Percentiles rank a stretch among this genome's conserved stretches.
Conservation (phyloP, 2,113 vertebrate genomes). For the Bufo gargarizans region DNA sequence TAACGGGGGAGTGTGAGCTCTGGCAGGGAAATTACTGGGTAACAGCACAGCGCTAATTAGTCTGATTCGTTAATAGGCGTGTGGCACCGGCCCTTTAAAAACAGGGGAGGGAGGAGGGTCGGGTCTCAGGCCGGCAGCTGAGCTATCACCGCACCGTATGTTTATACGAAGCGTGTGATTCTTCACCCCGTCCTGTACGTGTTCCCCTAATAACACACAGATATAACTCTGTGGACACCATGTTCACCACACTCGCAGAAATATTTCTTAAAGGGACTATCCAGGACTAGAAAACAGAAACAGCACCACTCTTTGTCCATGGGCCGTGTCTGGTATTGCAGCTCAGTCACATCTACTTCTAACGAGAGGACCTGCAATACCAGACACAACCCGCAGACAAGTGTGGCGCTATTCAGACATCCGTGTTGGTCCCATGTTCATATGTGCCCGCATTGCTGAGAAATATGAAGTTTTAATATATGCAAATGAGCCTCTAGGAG, state of each 20-base stretch:
- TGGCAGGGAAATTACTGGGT: constrained; percentile 58
- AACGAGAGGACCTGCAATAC: neutral
- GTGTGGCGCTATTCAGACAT: neutral
- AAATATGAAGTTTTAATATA: too few relatives aligned
- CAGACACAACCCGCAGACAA: neutral
- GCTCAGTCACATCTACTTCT: neutral
- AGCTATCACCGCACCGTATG: neutral
- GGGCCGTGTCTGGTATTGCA: neutral
- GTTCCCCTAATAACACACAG: neutral
- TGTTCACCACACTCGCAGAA: neutral
- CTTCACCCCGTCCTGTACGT: neutral
- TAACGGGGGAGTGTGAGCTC: constrained; percentile 58
- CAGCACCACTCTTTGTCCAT: neutral
- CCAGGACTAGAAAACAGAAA: neutral
- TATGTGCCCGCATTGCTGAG: too few relatives aligned
- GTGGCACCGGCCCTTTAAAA: constrained; percentile 60
- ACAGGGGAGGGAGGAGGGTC: constrained; percentile 47
- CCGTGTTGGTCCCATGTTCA: too few relatives aligned
- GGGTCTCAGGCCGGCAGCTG: constrained; percentile 53
- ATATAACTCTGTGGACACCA: neutral
- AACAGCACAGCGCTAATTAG: constrained; percentile 58
- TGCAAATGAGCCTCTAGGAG: too few relatives aligned
- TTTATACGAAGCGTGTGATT: neutral
- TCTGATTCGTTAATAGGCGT: constrained; percentile 58
- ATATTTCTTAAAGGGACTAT: neutral